Evolutionary conservation across 1,140 invertebrate species (phyloP), one percentile per base, ranked within the genome.

Genomic region (Agrypnia vestita): DNA sequence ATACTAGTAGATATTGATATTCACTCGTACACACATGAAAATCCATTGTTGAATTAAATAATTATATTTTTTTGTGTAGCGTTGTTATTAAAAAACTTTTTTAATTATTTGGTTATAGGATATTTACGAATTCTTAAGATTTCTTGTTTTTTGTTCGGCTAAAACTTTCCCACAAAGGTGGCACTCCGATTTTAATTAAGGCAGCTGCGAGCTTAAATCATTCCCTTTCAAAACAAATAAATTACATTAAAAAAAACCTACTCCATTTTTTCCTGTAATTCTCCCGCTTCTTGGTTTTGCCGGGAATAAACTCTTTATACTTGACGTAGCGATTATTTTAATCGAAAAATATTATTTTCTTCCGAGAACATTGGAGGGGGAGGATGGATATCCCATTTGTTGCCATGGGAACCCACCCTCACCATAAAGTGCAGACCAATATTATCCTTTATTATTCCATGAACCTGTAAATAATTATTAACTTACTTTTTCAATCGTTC

Each of bases 301-400:
- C 6, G 64, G 15, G 43, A 71, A 78, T 78, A 82, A 81, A 82
- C 80, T 79, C 80, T 79, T 74, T 64, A 59, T 69, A 69, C 80
- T 81, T 81, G 76, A 81, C 79, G 79, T 59, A 72, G 75, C 80
- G 80, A 76, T 80, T 81, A 78, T 73, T 82, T 82, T 82, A 82
- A 82, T 82, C 80, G 80, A 82, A 82, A 81, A 82, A 82, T 82
- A 79, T 82, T 82, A 82, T 82, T 82, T 77, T 43, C 19, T 53
- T 25, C 61, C 67, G 49, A 3, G 56, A 55, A 49, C 43, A 59
- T 11, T 25, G 3, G 71, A 17, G 44, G 59, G 43, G 55, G 64
- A 64, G 59, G 76, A 49, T 43, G 67, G 73, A 56, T 73, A 67
- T 78, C 55, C 80, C 80, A 82, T 82, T 82, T 79, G 71, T 78